These are phyloP conservation scores for Chironex yamaguchii DNA, from an alignment of 30 jellyfish, hydroid and myxozoan species.

Conservation along the genomic window DNA sequence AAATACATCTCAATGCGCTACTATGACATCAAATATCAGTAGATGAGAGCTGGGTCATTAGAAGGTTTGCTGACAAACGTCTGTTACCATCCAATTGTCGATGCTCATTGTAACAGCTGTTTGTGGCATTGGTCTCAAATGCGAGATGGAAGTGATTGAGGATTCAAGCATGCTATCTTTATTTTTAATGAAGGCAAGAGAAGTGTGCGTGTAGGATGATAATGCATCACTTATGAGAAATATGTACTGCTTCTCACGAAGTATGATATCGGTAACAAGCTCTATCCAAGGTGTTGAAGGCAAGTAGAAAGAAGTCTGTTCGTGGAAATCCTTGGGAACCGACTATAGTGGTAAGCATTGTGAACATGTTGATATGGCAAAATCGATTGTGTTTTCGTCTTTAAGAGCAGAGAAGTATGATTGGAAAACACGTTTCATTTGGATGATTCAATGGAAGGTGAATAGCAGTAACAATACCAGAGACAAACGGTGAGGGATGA, in stretches of 20 bases:
- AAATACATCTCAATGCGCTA: too few relatives aligned
- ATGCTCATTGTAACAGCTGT: background rate
- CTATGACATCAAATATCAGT: too few relatives aligned
- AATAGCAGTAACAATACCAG: background rate
- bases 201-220: background rate
- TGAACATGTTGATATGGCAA: background rate
- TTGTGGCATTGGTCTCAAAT: background rate
- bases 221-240: background rate
- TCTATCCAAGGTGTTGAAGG: conserved; percentile 6
- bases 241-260: background rate
- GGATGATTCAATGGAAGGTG: background rate
- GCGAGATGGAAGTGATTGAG: background rate
- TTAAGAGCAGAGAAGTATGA: background rate
- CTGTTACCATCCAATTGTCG: too few relatives aligned
- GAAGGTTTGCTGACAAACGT: too few relatives aligned
- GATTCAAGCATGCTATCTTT: background rate
- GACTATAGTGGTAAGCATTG: background rate
- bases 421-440: background rate
- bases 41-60: too few relatives aligned
- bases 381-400: background rate
- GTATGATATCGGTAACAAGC: background rate
- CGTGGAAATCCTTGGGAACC: background rate
- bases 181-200: background rate
- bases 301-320: background rate
- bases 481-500: background rate